Conservation (phyloP, 2,888 invertebrate genomes). For the Drosophila colorata region DNA sequence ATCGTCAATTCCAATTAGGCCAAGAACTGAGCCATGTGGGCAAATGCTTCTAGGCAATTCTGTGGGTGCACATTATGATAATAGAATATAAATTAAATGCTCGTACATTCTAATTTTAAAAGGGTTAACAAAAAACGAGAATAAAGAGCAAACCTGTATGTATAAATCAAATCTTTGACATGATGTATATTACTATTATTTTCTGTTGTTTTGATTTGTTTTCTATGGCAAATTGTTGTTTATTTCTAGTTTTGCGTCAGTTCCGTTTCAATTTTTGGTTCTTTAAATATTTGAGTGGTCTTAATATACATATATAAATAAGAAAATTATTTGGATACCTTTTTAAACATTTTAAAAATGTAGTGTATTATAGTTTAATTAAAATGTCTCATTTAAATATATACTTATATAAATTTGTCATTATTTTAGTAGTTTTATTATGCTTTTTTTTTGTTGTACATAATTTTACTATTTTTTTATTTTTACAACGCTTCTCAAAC, state of each 20-base stretch:
- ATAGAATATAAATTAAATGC: conserved; percentile 48
- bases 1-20: conserved; percentile 61
- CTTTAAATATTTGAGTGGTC: background rate
- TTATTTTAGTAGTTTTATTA: no score
- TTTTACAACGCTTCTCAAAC: background rate
- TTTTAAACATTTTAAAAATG: no score
- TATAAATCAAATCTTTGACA: conserved; percentile 9
- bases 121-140: conserved; percentile 13
- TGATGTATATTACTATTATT: background rate
- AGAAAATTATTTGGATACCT: no score
- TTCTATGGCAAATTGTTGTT: background rate
- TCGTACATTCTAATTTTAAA: conserved; percentile 36
- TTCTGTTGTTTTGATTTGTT: background rate
- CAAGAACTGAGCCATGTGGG: conserved; percentile 51
- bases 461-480: background rate
- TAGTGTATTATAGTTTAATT: no score
- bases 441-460: background rate
- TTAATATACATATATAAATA: no score
- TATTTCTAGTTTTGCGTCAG: background rate
- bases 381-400: no score
- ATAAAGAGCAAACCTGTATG: background rate
- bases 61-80: conserved; percentile 41
- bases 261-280: background rate
- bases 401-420: no score
- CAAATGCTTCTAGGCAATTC: conserved; percentile 37